Base-by-base conservation (phyloP, 2,797 vertebrate species). In the Bradypus variegatus region DNA sequence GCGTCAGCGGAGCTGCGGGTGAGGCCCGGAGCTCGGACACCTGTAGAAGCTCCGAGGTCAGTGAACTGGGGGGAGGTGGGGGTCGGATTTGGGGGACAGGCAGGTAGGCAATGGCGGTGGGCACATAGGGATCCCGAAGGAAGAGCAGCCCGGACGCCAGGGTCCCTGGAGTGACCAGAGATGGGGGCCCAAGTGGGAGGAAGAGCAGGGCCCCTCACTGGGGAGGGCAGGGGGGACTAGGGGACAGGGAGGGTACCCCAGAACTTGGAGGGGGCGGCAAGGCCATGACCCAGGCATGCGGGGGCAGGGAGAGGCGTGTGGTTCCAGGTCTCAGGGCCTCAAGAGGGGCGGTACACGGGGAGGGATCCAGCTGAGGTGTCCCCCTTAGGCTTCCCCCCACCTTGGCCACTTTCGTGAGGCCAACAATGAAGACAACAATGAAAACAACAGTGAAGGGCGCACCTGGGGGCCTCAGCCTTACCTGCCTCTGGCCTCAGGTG, bases 361-460 rank as follows among this genome's bases (percentile, higher is more conserved):
- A 3, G 21, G 25, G 23, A 0, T 0, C 23, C 1, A 13, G 0
- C 9, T 38, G 1, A 12, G 55, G 29, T 73, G 53, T 73, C 3
- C 0, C 14, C 18, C 1, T 0, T 55, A 48, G 6, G n/a, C 5
- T 0, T 45, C 2, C 33, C 0, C 1, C 33, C 25, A 38, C 65
- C 48, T 36, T 41, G 76, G 23, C 93, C 86, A 92, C n/a, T n/a
- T n/a, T n/a, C n/a, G n/a, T n/a, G n/a, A n/a, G n/a, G n/a, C n/a
- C n/a, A n/a, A n/a, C n/a, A n/a, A n/a, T n/a, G n/a, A n/a, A n/a
- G n/a, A n/a, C n/a, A n/a, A n/a, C n/a, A n/a, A n/a, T n/a, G n/a
- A n/a, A n/a, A n/a, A n/a, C n/a, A n/a, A n/a, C n/a, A n/a, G n/a
- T n/a, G n/a, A n/a, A 84, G n/a, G 38, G 69, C 38, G 67, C 78